Base-by-base conservation (phyloP, 1,140 invertebrate species). In the Andrena cerasifolii region DNA sequence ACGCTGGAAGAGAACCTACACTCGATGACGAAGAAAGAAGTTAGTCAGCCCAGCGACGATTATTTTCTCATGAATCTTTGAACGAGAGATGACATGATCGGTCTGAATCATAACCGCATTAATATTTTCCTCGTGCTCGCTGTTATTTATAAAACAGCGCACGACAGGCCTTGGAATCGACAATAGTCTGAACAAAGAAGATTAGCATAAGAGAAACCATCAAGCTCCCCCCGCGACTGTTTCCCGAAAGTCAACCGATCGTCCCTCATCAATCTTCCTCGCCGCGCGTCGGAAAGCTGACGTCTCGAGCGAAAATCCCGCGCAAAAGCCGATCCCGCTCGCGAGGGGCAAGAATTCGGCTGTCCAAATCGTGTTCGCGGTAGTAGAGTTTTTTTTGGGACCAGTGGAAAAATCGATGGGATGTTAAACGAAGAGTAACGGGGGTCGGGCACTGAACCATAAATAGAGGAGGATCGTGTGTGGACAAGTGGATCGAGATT, bases 121-220 rank as follows among this genome's bases (percentile, higher is more conserved):
- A 56, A 75, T 56, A 56, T 75, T 36, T 47, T n/a, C 3, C 16
- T 10, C 61, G 51, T 31, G 72, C 28, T 18, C 16, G 10, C 6
- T n/a, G 73, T 68, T 76, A 76, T 76, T 76, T 76, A 68, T 76
- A 49, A 76, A 68, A 56, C 40, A 26, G 49, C 10, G 14, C 51
- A 43, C 28, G 51, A n/a, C 28, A 31, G 63, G 47, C 73, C 73
- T 75, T 75, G 73, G 43, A 51, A 61, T 72, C 62, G 62, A 72
- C 26, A 47, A 7, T 14, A 1, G 7, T 3, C 1, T 14, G 51
- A 14, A 47, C 73, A 58, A 75, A 16, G 28, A 21, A 31, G 24
- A 75, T 73, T 63, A 63, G 51, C 40, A 67, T 67, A 31, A 26
- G 28, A 45, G 51, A 56, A 24, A 62, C n/a, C 28, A 18, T 47